phyloP scores from a whole-genome alignment of 1,140 invertebrate genomes.

The Bicyclus anynana region DNA sequence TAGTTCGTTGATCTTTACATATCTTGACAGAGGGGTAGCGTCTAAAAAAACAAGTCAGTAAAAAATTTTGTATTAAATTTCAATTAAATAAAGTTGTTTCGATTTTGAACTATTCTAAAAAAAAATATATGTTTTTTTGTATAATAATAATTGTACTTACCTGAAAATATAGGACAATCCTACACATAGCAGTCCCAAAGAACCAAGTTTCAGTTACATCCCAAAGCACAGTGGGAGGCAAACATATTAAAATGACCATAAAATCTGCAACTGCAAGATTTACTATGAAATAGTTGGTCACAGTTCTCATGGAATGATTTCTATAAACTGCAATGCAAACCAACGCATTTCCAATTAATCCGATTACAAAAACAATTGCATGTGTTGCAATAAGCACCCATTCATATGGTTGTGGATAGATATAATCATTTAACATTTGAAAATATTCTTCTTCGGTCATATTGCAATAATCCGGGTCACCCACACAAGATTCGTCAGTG shows the following conservation, averaged over 20 bases:
- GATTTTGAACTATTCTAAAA: too few relatives aligned
- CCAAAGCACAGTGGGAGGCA: conserved; percentile 92
- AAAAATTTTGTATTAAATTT: too few relatives aligned
- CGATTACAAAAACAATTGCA: conserved; percentile 84
- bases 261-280: conserved; percentile 95
- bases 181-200: conserved; percentile 88
- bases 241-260: conserved; percentile 92
- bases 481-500: conserved; percentile 50
- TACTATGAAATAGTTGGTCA: conserved; percentile 96
- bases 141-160: conserved; percentile 74
- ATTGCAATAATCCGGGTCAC: conserved; percentile 62
- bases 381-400: conserved; percentile 86
- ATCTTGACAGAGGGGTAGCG: too few relatives aligned
- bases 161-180: conserved; percentile 91
- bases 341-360: conserved; percentile 90
- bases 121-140: too few relatives aligned
- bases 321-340: conserved; percentile 93
- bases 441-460: conserved; percentile 81
- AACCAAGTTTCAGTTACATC: conserved; percentile 96
- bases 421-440: conserved; percentile 79
- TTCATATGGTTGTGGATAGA: conserved; percentile 79
- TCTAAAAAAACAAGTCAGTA: too few relatives aligned
- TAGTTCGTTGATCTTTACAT: too few relatives aligned
- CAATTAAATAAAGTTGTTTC: too few relatives aligned
- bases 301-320: conserved; percentile 91